phyloP scores from a whole-genome alignment of 2,888 invertebrate genomes.

The Eucera pruinosa region DNA sequence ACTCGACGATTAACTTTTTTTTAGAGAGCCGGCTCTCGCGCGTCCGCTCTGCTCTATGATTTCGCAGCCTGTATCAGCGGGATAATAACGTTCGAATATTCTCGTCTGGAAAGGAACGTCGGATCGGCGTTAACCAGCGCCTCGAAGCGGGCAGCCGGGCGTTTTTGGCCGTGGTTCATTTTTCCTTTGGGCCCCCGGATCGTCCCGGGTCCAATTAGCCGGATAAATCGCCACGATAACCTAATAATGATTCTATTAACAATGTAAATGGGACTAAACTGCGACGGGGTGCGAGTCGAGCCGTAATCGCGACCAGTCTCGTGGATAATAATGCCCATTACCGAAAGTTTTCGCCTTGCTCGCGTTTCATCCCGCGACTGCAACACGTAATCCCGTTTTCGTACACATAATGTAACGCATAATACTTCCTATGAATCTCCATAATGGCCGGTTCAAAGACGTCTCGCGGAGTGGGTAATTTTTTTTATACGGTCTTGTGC shows the following conservation, averaged over 20 bases:
- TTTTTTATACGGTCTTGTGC: constrained; percentile 26
- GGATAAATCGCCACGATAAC: constrained; percentile 52
- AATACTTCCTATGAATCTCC: constrained; percentile 51
- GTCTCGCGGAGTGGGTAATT: constrained; percentile 16
- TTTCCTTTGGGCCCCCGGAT: background rate
- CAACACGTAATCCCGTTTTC: constrained; percentile 40
- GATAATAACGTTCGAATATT: constrained; percentile 76
- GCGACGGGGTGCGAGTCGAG: constrained; percentile 6
- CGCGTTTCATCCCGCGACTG: constrained; percentile 17
- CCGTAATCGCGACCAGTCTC: constrained; percentile 9
- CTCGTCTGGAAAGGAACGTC: constrained; percentile 40
- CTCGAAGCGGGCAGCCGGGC: background rate
- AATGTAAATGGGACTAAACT: constrained; percentile 72
- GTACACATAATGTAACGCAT: constrained; percentile 42
- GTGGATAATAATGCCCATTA: constrained; percentile 67
- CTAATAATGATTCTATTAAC: constrained; percentile 79
- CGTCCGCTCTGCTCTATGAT: constrained; percentile 75
- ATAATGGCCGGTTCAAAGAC: constrained; percentile 44
- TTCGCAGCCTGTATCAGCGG: constrained; percentile 77
- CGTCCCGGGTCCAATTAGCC: constrained; percentile 37
- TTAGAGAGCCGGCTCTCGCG: constrained; percentile 23
- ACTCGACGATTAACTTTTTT: constrained; percentile 82
- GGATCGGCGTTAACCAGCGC: constrained; percentile 24
- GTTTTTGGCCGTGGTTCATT: background rate
- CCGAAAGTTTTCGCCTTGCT: constrained; percentile 41